Base-by-base conservation (phyloP, 2,888 invertebrate genomes). In the Salticus scenicus region DNA sequence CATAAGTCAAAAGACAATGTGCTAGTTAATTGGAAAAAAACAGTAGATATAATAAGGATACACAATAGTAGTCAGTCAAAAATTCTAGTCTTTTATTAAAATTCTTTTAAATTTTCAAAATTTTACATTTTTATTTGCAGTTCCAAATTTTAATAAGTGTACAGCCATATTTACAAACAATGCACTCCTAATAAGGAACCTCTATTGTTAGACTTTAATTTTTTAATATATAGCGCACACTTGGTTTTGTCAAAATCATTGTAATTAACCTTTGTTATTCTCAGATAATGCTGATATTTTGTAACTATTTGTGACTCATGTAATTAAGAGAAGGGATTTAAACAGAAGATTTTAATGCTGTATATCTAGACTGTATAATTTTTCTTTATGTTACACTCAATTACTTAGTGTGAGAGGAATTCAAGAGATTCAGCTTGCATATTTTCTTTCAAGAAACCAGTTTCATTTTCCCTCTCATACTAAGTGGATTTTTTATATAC, bases 401-500 rank as follows among this genome's bases (percentile, higher is more conserved):
- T 82, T 71, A 69, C 74, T 70, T 70, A 82, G 75, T 82, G 82
- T 73, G 77, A 76, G 70, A 76, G 74, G 74, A 28, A 74, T n/a
- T 70, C 72, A 37, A 70, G 81, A 75, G 66, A 80, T 73, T 74
- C 41, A 69, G 57, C 74, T 81, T 69, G 64, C 71, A 47, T 71
- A 64, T 69, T 51, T 81, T 70, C 73, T 74, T 67, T 81, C 67
- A 74, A 64, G 66, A 82, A 75, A 82, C 33, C 42, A 74, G 64
- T 82, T 76, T 82, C 64, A 76, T 82, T 82, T 82, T 76, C 72
- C 70, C 71, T 77, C 66, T 83, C 82, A 73, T 77, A 63, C 77
- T 77, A 77, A 72, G 67, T 70, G 64, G 41, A 83, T 83, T 77
- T 83, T 83, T 67, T 82, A 83, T 83, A 83, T 83, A 83, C 77